These are phyloP conservation scores for Emydura subglobosa DNA, from an alignment of 2,113 vertebrate species.

Conservation along the genomic window DNA sequence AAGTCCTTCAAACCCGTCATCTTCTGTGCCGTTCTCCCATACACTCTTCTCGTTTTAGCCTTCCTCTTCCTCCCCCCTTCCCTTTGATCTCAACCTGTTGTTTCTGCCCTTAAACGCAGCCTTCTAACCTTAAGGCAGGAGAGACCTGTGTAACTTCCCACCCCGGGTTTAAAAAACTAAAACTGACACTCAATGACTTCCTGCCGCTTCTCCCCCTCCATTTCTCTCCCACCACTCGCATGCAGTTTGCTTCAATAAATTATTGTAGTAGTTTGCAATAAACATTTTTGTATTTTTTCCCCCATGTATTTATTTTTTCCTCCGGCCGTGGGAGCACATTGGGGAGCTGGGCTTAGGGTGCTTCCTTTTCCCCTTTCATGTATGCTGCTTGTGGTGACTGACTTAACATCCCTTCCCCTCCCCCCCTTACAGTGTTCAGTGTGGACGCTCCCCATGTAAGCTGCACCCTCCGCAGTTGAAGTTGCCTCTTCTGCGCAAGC, in stretches of 20 bases:
- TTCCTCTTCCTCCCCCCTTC: conserved; percentile 23
- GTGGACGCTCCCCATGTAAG: not conserved
- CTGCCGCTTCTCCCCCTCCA: conserved; percentile 2
- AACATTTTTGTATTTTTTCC: conserved; percentile 72
- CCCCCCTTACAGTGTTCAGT: not conserved
- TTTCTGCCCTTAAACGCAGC: conserved; percentile 58
- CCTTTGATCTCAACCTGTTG: conserved; percentile 36
- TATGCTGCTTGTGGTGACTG: conserved; percentile 1
- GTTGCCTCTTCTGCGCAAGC: not conserved
- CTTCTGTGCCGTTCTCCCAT: not conserved
- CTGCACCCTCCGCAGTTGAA: not conserved
- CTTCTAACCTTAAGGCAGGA: conserved; percentile 24
- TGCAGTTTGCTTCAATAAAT: conserved; percentile 78
- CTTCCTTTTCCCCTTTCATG: not conserved
- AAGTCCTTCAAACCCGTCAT: not conserved
- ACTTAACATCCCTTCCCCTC: not conserved
- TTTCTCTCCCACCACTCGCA: conserved; percentile 75
- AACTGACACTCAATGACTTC: conserved; percentile 49
- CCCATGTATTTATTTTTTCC: conserved; percentile 54
- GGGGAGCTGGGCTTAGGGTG: not conserved
- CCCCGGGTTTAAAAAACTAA: not conserved
- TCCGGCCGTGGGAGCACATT: not conserved
- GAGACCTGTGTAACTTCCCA: conserved; percentile 27
- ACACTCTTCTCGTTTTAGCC: not conserved
- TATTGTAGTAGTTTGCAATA: conserved; percentile 78